Percentiles rank a stretch among this genome's conserved stretches.
These are phyloP conservation scores for Trinectes maculatus DNA, from an alignment of 2,113 vertebrate genomes.

Conservation along the genomic window DNA sequence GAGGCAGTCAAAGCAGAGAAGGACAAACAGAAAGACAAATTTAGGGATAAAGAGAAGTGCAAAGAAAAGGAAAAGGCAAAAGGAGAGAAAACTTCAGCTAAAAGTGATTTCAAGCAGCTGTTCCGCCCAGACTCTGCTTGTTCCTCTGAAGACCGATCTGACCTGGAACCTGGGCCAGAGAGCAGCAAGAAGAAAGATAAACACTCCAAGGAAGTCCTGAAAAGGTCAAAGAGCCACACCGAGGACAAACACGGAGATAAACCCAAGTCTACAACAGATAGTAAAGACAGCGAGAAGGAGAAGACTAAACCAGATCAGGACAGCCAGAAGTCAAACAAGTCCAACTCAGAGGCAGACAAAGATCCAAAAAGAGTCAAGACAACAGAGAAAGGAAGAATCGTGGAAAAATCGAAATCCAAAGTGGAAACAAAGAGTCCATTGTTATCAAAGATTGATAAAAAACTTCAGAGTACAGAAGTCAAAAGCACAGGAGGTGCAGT, in stretches of 20 bases:
- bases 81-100: constrained; percentile 73
- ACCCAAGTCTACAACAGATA: constrained; percentile 82
- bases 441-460: constrained; percentile 83
- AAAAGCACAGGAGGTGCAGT: constrained; percentile 77
- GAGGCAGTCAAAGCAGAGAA: constrained; percentile 82
- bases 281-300: constrained; percentile 84
- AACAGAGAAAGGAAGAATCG: constrained; percentile 82
- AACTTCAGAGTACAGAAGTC: constrained; percentile 76
- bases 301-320: constrained; percentile 82
- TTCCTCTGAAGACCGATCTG: constrained; percentile 88
- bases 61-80: constrained; percentile 84
- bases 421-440: constrained; percentile 80
- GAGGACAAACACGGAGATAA: constrained; percentile 86
- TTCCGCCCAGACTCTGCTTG: constrained; percentile 83
- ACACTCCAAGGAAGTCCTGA: constrained; percentile 83
- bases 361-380: constrained; percentile 81
- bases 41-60: constrained; percentile 72
- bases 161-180: constrained; percentile 84
- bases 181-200: constrained; percentile 82
- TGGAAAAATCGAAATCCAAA: constrained; percentile 85
- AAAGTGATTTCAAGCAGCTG: constrained; percentile 84
- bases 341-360: constrained; percentile 81
- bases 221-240: constrained; percentile 85
- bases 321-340: constrained; percentile 79
- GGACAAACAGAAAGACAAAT: constrained; percentile 71